Percentiles rank a stretch among this genome's conserved stretches.
phyloP scores from a whole-genome alignment of 2,888 invertebrate genomes.

The Latheticus oryzae region DNA sequence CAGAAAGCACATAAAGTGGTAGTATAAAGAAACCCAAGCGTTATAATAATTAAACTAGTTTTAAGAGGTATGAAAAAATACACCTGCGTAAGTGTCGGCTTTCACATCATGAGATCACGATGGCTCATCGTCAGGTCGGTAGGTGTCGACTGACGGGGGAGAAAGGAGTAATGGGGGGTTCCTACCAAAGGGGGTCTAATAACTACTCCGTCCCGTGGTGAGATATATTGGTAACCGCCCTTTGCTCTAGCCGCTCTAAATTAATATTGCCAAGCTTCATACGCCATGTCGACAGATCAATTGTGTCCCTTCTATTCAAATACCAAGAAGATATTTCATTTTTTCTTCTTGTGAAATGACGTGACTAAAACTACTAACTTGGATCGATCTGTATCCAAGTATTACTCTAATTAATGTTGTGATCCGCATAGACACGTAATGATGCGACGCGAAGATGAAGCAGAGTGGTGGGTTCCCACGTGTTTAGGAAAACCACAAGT shows the following conservation, averaged over 20 bases:
- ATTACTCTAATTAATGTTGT: conserved; percentile 34
- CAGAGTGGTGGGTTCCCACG: conserved; percentile 40
- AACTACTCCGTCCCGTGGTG: conserved; percentile 53
- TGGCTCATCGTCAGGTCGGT: conserved; percentile 40
- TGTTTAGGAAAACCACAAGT: conserved; percentile 40
- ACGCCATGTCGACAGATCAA: conserved; percentile 30
- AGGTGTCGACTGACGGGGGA: conserved; percentile 44
- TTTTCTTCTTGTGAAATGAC: neutral
- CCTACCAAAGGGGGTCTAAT: conserved; percentile 51
- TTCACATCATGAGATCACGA: conserved; percentile 39
- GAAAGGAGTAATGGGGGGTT: conserved; percentile 45
- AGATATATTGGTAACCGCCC: conserved; percentile 53
- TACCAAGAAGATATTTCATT: conserved; percentile 6
- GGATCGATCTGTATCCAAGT: too few species aligned
- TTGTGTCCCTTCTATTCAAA: conserved; percentile 32
- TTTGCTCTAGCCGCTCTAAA: conserved; percentile 48
- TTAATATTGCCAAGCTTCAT: conserved; percentile 47
- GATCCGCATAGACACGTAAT: conserved; percentile 28
- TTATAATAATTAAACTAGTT: conserved; percentile 46
- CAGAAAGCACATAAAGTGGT: conserved; percentile 37
- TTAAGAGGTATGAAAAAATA: conserved; percentile 43
- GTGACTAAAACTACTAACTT: too few species aligned
- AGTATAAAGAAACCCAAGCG: conserved; percentile 38
- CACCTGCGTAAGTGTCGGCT: conserved; percentile 45
- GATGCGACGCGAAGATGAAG: conserved; percentile 10